Percentiles rank a stretch among this genome's conserved stretches.
These are phyloP conservation scores for Meghimatium bilineatum DNA, from an alignment of 2,888 invertebrate species.

Conservation along the genomic window DNA sequence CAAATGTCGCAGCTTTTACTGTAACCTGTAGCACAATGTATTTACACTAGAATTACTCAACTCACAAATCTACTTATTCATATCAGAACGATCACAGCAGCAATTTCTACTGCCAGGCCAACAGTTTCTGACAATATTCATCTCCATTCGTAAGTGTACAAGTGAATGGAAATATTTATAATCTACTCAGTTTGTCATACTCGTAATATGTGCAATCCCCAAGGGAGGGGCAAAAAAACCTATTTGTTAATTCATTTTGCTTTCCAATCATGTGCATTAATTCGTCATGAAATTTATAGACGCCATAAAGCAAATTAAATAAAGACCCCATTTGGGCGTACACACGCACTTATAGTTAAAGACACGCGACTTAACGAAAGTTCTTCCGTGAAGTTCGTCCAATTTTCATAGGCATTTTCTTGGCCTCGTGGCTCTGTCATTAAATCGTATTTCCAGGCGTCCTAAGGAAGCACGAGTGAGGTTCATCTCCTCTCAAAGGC, in stretches of 20 bases:
- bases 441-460: slow-evolving; percentile 22
- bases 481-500: slow-evolving; percentile 31
- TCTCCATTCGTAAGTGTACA: too few relatives aligned
- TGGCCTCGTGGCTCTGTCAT: slow-evolving; percentile 43
- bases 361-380: slow-evolving; percentile 32
- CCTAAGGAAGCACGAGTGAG: slow-evolving; percentile 33
- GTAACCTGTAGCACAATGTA: too few relatives aligned
- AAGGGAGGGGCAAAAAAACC: not conserved
- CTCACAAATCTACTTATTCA: too few relatives aligned
- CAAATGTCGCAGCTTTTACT: too few relatives aligned
- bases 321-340: slow-evolving; percentile 38
- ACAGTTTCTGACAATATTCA: too few relatives aligned
- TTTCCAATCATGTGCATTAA: slow-evolving; percentile 34
- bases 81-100: too few relatives aligned
- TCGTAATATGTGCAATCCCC: not conserved
- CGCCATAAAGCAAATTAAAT: slow-evolving; percentile 42
- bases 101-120: too few relatives aligned
- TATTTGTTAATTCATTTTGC: slow-evolving; percentile 19
- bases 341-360: slow-evolving; percentile 17
- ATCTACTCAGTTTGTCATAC: too few relatives aligned
- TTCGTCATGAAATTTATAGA: slow-evolving; percentile 37
- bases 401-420: slow-evolving; percentile 40
- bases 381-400: slow-evolving; percentile 1
- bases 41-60: too few relatives aligned
- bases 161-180: too few relatives aligned